Evolutionary conservation across 1,140 invertebrate species (phyloP).

Genomic region (Ceratitis capitata): DNA sequence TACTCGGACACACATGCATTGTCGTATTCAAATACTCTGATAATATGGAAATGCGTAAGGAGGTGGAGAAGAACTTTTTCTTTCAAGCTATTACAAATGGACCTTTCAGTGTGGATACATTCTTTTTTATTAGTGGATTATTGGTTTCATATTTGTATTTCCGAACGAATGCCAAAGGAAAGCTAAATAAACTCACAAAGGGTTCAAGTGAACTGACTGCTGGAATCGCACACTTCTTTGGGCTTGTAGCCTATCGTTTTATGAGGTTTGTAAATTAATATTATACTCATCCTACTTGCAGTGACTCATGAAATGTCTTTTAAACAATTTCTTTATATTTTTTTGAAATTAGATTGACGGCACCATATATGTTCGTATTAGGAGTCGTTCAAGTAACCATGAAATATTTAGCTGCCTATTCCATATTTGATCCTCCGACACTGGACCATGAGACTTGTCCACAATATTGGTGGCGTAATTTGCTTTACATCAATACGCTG

Average conservation of each 20-base stretch:
- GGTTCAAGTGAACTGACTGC: constrained; percentile 76
- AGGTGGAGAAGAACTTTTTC: constrained; percentile 81
- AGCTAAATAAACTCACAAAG: constrained; percentile 78
- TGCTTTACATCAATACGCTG: constrained; percentile 84
- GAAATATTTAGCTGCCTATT: constrained; percentile 84
- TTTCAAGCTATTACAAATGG: constrained; percentile 88
- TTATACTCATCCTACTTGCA: background rate
- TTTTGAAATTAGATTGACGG: constrained; percentile 72
- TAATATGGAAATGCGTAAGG: constrained; percentile 80
- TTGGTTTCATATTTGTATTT: constrained; percentile 87
- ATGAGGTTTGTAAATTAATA: constrained; percentile 67
- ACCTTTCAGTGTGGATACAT: constrained; percentile 90
- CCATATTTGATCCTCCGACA: constrained; percentile 83
- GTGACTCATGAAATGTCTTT: too few relatives aligned
- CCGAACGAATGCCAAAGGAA: constrained; percentile 81
- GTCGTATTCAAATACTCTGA: constrained; percentile 86
- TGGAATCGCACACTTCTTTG: constrained; percentile 78
- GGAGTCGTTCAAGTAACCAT: constrained; percentile 81
- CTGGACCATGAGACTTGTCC: constrained; percentile 83
- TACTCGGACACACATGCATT: constrained; percentile 89
- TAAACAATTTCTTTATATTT: too few relatives aligned
- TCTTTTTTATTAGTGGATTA: constrained; percentile 85
- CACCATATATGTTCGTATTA: constrained; percentile 84
- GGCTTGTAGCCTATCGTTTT: constrained; percentile 82
- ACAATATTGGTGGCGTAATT: constrained; percentile 87